Conservation (phyloP, 2,797 vertebrate species). For the Micrastur ruficollis region DNA sequence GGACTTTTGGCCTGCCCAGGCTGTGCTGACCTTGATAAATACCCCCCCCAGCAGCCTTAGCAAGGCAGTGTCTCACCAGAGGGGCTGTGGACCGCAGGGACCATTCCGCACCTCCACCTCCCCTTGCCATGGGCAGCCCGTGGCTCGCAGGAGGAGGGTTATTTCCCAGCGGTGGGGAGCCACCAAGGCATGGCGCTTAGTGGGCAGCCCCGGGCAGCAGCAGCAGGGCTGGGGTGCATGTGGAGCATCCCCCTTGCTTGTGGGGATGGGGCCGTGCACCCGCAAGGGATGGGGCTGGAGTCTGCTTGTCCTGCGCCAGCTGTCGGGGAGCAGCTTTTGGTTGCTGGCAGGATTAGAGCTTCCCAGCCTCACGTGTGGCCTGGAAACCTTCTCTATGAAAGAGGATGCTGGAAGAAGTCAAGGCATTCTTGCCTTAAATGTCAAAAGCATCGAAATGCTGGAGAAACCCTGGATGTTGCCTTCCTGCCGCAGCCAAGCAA, state of each 20-base stretch:
- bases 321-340: fast-evolving
- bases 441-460: not conserved
- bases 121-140: fast-evolving
- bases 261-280: not conserved
- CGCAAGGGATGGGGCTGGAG: fast-evolving
- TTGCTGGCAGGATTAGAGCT: not conserved
- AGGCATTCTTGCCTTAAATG: not conserved
- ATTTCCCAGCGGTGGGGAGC: not conserved
- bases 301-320: not conserved
- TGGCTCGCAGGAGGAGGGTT: not conserved
- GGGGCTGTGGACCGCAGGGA: not conserved
- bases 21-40: not conserved
- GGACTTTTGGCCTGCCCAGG: not conserved
- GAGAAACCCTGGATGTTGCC: not conserved
- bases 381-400: not conserved
- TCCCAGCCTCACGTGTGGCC: not conserved
- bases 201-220: not conserved
- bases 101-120: not conserved
- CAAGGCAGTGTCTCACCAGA: not conserved
- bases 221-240: fast-evolving
- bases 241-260: not conserved
- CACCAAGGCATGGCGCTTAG: not conserved
- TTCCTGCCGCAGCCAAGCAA: not conserved
- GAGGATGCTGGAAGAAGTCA: not conserved
- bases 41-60: not conserved